Conservation (phyloP, 2,797 vertebrate species). For the Oreortyx pictus region DNA sequence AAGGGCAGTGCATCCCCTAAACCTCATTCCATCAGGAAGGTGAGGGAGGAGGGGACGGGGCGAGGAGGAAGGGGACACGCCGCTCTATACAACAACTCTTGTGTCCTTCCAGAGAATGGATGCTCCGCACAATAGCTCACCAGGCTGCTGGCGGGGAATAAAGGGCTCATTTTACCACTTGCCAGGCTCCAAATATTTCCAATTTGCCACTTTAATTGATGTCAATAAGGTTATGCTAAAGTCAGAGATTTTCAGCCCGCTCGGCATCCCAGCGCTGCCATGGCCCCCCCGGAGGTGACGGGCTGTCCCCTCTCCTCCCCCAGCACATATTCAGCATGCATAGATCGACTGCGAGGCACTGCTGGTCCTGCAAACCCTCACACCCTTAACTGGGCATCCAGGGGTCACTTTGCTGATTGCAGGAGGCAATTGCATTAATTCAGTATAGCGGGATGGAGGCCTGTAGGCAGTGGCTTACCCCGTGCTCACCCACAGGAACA, state of each 20-base stretch:
- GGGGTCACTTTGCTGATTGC: constrained; percentile 27
- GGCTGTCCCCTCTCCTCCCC: background rate
- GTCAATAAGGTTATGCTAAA: constrained; percentile 86
- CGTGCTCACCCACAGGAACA: constrained; percentile 20
- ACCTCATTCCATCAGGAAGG: background rate
- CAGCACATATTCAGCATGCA: background rate
- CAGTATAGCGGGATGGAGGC: background rate
- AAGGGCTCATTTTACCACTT: constrained; percentile 73
- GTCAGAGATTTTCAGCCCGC: constrained; percentile 77
- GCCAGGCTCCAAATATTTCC: constrained; percentile 76
- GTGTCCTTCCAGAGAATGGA: constrained; percentile 34
- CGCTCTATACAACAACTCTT: background rate
- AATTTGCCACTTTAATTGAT: constrained; percentile 83
- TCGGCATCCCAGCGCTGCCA: constrained; percentile 63
- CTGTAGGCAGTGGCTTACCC: constrained; percentile 19
- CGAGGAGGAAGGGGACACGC: constrained; percentile 22
- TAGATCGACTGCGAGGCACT: background rate
- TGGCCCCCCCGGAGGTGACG: constrained; percentile 52
- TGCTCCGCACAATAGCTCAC: constrained; percentile 60
- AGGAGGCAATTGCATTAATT: constrained; percentile 43
- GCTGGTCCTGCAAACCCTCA: background rate
- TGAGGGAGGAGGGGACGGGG: constrained; percentile 1
- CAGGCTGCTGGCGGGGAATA: constrained; percentile 58
- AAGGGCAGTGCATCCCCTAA: background rate
- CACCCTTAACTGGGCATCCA: background rate